Evolutionary conservation across 2,888 invertebrate species (phyloP).

Genomic region (Stictocephala bisonia): DNA sequence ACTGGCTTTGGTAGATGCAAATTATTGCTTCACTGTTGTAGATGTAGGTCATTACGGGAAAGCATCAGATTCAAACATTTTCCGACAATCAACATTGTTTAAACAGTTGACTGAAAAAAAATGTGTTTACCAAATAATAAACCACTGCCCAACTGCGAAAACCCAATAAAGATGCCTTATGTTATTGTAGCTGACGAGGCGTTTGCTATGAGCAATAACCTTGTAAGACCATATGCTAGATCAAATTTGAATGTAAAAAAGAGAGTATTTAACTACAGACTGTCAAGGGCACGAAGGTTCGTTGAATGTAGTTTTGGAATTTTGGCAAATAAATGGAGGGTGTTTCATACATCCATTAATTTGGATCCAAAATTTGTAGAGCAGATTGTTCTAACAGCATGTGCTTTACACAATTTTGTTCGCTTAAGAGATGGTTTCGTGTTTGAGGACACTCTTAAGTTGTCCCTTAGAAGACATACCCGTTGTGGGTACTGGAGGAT

Average conservation of each 20-base stretch:
- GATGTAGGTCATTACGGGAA: constrained; percentile 40
- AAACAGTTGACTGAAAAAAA: neutral
- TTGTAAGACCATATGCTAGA: constrained; percentile 11
- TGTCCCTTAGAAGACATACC: neutral
- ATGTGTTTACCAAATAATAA: neutral
- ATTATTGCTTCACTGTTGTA: constrained; percentile 23
- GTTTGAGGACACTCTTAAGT: neutral
- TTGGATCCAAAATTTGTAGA: neutral
- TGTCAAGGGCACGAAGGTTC: no score
- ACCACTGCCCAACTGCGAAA: neutral
- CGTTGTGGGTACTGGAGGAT: neutral
- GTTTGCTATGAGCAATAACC: neutral
- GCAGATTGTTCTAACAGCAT: neutral
- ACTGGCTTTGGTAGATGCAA: constrained; percentile 43
- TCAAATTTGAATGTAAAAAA: neutral
- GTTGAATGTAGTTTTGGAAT: no score
- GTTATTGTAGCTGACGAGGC: constrained; percentile 10
- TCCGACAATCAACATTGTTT: neutral
- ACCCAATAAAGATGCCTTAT: neutral
- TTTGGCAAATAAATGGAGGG: no score
- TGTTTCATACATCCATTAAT: neutral
- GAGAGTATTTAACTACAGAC: no score
- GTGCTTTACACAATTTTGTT: neutral
- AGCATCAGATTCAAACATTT: constrained; percentile 34
- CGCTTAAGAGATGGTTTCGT: neutral